Evolutionary conservation across 1,140 invertebrate genomes (phyloP), one percentile per base, ranked within the genome.

Genomic region (Pygmarrhopalites habei): DNA sequence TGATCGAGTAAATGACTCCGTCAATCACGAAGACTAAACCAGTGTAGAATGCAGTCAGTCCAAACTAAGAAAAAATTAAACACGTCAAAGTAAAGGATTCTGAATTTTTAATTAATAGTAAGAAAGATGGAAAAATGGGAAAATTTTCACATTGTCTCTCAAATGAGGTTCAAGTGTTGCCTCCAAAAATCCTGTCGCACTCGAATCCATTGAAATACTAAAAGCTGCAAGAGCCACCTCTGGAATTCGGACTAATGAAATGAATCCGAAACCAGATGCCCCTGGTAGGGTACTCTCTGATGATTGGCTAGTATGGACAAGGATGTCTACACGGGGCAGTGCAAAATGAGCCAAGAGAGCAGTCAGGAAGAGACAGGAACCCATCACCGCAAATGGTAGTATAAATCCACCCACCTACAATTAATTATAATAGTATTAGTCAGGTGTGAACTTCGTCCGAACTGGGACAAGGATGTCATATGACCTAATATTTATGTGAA

Each of bases 1-100:
- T 86, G 0, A 88, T 41, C 1, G 89, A 89, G 74, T 93, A 94
- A 15, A 85, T 83, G 1, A 85, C 88, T 3, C 90, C 91, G 71
- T 89, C 91, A 46, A 93, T 86, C 15, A 94, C 82, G 74, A 93
- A 93, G 82, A 92, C 87, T 17, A 91, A 73, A 0, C 90, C 90
- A 32, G 92, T 77, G 7, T 88, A 73, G 7, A 90, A 80, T 0
- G 89, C 87, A 28, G 10, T 29, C 1, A 67, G 28, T 14, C 35
- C 28, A 72, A 77, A 87, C 76, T 85, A 82, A 65, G 60, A 65
- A 43, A n/a, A n/a, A n/a, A n/a, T n/a, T n/a, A n/a, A n/a, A n/a
- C n/a, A n/a, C n/a, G n/a, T n/a, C n/a, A n/a, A n/a, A n/a, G n/a
- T n/a, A n/a, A n/a, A n/a, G n/a, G n/a, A n/a, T n/a, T n/a, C n/a